A percentile compares a stretch with the other conserved stretches of the same genome.
These are phyloP conservation scores for Hippocampus mohnikei DNA, from an alignment of 2,113 vertebrate genomes.

Conservation along the genomic window DNA sequence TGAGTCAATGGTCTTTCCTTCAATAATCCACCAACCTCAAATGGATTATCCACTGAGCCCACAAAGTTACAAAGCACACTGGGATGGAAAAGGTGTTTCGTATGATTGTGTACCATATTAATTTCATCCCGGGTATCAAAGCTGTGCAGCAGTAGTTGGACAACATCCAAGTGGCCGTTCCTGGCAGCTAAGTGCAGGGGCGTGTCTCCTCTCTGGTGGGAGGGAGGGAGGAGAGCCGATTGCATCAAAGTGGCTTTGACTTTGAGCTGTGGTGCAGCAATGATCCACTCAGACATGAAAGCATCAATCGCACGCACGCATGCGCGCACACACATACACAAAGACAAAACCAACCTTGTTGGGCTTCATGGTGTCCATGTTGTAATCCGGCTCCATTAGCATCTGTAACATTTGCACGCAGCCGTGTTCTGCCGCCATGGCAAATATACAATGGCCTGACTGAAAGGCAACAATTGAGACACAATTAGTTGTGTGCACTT, in stretches of 20 bases:
- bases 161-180: constrained; percentile 72
- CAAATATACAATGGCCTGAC: constrained; percentile 81
- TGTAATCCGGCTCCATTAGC: constrained; percentile 70
- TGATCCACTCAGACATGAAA: constrained; percentile 12
- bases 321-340: too few relatives aligned
- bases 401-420: constrained; percentile 77
- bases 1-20: constrained; percentile 2
- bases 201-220: constrained; percentile 80
- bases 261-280: constrained; percentile 41
- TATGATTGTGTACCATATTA: constrained; percentile 75
- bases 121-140: constrained; percentile 76
- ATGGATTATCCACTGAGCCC: constrained; percentile 30
- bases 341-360: constrained; percentile 73
- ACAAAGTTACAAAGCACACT: constrained; percentile 33
- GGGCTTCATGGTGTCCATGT: constrained; percentile 79
- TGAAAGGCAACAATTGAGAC: constrained; percentile 41
- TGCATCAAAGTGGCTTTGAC: constrained; percentile 52
- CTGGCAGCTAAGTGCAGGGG: constrained; percentile 84
- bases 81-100: constrained; percentile 39
- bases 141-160: constrained; percentile 74
- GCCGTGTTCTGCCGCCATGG: constrained; percentile 79
- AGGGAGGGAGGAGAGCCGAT: constrained; percentile 41
- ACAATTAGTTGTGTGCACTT: background rate
- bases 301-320: too few relatives aligned
- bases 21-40: constrained; percentile 24